A percentile compares a stretch with the other conserved stretches of the same genome.
These are phyloP conservation scores for Dasyprocta punctata DNA, from an alignment of 2,113 vertebrate genomes.

Conservation along the genomic window DNA sequence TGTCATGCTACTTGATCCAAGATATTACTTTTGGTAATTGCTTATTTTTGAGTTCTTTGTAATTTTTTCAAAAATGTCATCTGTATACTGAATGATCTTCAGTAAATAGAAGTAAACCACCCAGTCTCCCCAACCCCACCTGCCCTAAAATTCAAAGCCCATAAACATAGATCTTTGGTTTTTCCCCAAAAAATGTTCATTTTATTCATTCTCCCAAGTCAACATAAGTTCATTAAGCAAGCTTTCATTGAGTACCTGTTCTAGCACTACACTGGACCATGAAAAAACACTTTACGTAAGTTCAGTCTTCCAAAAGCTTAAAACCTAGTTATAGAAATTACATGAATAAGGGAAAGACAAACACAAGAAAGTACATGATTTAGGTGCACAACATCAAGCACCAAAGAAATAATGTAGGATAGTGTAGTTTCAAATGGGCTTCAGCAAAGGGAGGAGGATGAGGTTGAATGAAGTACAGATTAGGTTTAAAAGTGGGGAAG, in stretches of 20 bases:
- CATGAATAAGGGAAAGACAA: constrained; percentile 29
- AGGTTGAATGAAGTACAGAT: background rate
- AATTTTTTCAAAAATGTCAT: constrained; percentile 47
- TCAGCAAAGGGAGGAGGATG: background rate
- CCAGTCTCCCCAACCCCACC: background rate
- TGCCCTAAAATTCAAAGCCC: background rate
- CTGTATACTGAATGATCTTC: background rate
- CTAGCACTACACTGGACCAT: constrained; percentile 5
- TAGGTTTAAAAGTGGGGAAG: background rate
- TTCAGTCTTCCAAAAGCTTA: constrained; percentile 51
- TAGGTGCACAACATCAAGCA: background rate
- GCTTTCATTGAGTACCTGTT: constrained; percentile 21
- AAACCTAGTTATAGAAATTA: constrained; percentile 39
- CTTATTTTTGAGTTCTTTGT: constrained; percentile 32
- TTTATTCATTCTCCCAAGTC: constrained; percentile 25
- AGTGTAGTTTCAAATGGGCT: background rate
- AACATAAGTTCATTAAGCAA: constrained; percentile 28
- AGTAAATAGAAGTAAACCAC: background rate
- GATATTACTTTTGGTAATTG: constrained; percentile 2
- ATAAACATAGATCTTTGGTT: background rate
- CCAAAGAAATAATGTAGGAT: background rate
- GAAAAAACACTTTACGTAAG: constrained; percentile 8
- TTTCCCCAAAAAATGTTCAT: background rate
- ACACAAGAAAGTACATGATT: constrained; percentile 12
- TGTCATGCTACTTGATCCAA: background rate